Percentiles rank a stretch among this genome's conserved stretches.
These are phyloP conservation scores for Tethea ocularis DNA, from an alignment of 2,888 invertebrate species.

Conservation along the genomic window DNA sequence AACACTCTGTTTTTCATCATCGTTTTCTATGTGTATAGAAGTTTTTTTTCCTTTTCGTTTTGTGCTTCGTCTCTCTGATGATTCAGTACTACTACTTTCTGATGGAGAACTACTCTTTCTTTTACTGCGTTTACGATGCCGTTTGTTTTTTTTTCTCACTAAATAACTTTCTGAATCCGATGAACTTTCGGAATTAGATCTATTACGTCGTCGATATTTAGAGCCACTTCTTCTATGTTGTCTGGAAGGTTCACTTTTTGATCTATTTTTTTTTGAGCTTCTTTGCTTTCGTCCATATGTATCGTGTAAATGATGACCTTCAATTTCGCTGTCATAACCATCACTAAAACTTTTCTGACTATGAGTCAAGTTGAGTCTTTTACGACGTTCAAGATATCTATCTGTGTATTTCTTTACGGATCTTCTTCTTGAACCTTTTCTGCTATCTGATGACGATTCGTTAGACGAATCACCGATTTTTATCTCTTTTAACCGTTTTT, in stretches of 20 bases:
- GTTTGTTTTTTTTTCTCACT: constrained; percentile 70
- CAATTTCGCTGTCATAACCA: constrained; percentile 75
- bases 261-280: constrained; percentile 68
- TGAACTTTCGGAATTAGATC: constrained; percentile 65
- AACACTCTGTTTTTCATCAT: constrained; percentile 73
- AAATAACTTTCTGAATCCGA: constrained; percentile 63
- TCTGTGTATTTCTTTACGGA: constrained; percentile 54
- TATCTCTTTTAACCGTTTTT: constrained; percentile 56
- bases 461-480: constrained; percentile 65
- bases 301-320: constrained; percentile 50
- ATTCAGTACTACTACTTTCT: constrained; percentile 74
- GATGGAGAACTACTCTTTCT: constrained; percentile 72
- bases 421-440: constrained; percentile 49
- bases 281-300: constrained; percentile 51
- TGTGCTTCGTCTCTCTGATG: constrained; percentile 66
- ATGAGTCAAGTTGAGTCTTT: constrained; percentile 51
- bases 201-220: constrained; percentile 54
- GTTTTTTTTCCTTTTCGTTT: constrained; percentile 77
- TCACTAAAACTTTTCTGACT: constrained; percentile 80
- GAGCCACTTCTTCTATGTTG: constrained; percentile 56
- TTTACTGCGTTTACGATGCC: constrained; percentile 67
- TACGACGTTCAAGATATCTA: constrained; percentile 63
- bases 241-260: constrained; percentile 77
- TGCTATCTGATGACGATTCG: constrained; percentile 76
- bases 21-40: constrained; percentile 74